These are phyloP conservation scores for Stenopsyche tienmushanensis DNA, from an alignment of 1,140 invertebrate species.

Conservation along the genomic window DNA sequence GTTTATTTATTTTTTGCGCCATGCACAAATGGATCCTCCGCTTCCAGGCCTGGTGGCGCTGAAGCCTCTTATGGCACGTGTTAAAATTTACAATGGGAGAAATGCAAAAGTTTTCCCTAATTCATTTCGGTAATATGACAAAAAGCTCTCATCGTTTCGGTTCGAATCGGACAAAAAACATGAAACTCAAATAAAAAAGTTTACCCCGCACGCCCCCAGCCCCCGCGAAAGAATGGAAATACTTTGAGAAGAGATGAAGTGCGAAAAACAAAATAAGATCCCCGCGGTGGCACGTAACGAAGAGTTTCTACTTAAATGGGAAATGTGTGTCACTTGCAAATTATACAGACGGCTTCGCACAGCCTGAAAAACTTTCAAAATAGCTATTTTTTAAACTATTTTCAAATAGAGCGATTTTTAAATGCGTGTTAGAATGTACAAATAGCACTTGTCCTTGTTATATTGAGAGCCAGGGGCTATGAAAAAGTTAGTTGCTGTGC, in stretches of 20 bases:
- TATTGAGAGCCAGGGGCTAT: too few relatives aligned
- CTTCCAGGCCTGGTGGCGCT: not conserved
- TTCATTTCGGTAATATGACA: slow-evolving; percentile 39
- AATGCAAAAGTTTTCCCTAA: slow-evolving; percentile 34
- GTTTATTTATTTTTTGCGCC: not conserved
- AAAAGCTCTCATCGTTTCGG: slow-evolving; percentile 41
- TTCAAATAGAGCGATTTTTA: too few relatives aligned
- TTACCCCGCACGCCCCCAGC: too few relatives aligned
- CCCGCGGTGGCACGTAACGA: slow-evolving; percentile 5
- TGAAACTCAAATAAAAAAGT: slow-evolving; percentile 39
- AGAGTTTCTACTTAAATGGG: slow-evolving; percentile 33
- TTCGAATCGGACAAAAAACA: slow-evolving; percentile 37
- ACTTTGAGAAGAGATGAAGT: slow-evolving; percentile 36
- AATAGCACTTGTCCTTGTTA: too few relatives aligned
- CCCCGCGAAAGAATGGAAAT: not conserved
- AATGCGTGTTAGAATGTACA: too few relatives aligned
- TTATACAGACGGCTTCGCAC: too few relatives aligned
- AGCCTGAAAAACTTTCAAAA: too few relatives aligned
- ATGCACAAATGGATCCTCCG: not conserved
- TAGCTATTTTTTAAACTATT: too few relatives aligned
- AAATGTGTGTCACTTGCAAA: slow-evolving; percentile 30
- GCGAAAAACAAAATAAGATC: slow-evolving; percentile 40
- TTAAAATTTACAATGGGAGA: slow-evolving; percentile 10
- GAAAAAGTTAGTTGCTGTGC: too few relatives aligned
- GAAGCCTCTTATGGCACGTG: too few relatives aligned